Conservation (phyloP, 2,888 invertebrate genomes). For the Mythimna ferrago region DNA sequence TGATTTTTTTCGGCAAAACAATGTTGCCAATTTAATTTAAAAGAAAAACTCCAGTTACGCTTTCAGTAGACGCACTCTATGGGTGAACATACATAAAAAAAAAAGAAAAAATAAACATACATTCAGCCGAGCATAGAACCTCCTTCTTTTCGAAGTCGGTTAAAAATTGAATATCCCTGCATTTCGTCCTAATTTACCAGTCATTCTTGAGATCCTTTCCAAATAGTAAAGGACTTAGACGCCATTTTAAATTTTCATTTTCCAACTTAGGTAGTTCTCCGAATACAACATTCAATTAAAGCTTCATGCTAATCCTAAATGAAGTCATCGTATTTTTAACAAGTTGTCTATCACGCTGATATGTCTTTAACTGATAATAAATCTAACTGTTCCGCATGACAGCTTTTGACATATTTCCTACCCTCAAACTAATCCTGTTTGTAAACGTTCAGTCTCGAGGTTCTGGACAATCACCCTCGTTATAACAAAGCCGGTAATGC, state of each 20-base stretch:
- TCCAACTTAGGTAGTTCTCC: background rate
- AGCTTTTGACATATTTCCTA: slow-evolving; percentile 5
- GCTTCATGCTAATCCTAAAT: too few species aligned
- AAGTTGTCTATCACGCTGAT: background rate
- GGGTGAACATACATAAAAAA: too few species aligned
- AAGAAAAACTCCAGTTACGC: too few species aligned
- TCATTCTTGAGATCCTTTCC: background rate
- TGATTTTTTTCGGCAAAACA: too few species aligned
- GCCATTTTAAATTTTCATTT: background rate
- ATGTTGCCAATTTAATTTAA: too few species aligned
- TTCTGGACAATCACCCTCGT: slow-evolving; percentile 27
- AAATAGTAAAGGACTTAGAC: slow-evolving; percentile 1
- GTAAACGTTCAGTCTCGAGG: slow-evolving; percentile 22
- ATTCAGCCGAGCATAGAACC: too few species aligned
- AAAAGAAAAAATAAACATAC: too few species aligned
- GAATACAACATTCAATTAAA: background rate
- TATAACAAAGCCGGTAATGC: slow-evolving; percentile 43
- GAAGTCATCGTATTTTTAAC: background rate
- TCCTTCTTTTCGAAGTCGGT: too few species aligned
- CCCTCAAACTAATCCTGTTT: slow-evolving; percentile 12
- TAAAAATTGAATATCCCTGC: background rate
- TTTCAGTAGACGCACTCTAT: too few species aligned
- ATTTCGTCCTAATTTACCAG: background rate
- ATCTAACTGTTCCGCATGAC: background rate
- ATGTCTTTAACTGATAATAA: slow-evolving; percentile 1